Evolutionary conservation across 2,113 vertebrate genomes (phyloP).

Genomic region (Amphiprion percula): DNA sequence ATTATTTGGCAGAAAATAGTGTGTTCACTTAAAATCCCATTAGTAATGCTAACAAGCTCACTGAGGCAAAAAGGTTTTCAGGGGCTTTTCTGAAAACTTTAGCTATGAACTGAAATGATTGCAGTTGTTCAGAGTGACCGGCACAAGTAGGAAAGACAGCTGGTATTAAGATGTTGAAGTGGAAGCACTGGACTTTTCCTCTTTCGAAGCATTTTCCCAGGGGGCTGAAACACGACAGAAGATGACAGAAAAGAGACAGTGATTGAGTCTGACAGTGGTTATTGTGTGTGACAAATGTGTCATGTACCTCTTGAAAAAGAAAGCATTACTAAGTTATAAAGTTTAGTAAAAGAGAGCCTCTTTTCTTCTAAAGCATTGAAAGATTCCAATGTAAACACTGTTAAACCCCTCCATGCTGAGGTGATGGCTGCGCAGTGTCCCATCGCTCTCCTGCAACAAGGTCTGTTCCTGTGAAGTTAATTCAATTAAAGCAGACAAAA

Average conservation of each 20-base stretch:
- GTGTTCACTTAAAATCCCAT: not conserved
- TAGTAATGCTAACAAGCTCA: not conserved
- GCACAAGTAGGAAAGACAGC: not conserved
- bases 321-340: slow-evolving; percentile 51
- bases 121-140: not conserved
- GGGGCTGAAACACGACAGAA: no score
- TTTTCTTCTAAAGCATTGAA: slow-evolving; percentile 35
- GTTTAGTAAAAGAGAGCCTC: not conserved
- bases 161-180: slow-evolving; percentile 6
- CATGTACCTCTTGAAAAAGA: slow-evolving; percentile 6
- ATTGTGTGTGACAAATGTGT: slow-evolving; percentile 24
- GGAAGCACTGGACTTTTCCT: not conserved
- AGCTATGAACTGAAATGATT: not conserved
- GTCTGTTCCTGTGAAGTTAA: slow-evolving; percentile 68
- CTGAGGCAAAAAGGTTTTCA: not conserved
- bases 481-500: slow-evolving; percentile 76
- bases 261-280: not conserved
- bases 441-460: slow-evolving; percentile 59
- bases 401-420: slow-evolving; percentile 46
- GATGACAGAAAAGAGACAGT: no score
- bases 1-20: not conserved
- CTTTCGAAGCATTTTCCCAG: not conserved
- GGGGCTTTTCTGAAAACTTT: not conserved
- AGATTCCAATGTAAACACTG: slow-evolving; percentile 60
- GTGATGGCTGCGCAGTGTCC: slow-evolving; percentile 45